Conservation (phyloP, 2,113 vertebrate species). For the Eclectus roratus region DNA sequence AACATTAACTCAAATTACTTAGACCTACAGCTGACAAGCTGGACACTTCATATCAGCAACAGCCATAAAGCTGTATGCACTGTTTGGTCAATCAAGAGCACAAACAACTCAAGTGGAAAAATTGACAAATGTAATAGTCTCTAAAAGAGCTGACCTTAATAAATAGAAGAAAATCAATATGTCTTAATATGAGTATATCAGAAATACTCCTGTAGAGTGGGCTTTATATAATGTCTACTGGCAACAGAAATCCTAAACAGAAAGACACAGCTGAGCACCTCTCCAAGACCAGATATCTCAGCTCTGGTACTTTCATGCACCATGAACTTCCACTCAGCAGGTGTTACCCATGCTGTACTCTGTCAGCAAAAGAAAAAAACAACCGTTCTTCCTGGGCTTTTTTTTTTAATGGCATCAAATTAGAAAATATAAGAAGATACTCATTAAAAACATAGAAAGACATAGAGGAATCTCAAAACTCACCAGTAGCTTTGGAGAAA, state of each 20-base stretch:
- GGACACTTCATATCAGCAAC: background rate
- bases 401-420: background rate
- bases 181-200: background rate
- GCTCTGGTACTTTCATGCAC: background rate
- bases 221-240: background rate
- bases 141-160: background rate
- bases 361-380: background rate
- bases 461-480: background rate
- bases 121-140: background rate
- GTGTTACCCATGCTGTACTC: background rate
- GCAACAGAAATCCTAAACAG: background rate
- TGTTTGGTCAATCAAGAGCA: background rate
- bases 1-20: background rate
- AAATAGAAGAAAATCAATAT: background rate
- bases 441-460: background rate
- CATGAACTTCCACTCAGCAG: background rate
- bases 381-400: rapidly evolving
- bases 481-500: background rate
- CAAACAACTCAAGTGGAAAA: background rate
- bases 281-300: background rate
- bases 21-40: background rate
- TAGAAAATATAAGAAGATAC: background rate
- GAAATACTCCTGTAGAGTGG: background rate
- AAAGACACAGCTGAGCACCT: background rate
- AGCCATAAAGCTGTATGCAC: background rate